A percentile compares a stretch with the other conserved stretches of the same genome.
These are phyloP conservation scores for Brevipalpus yothersi DNA, from an alignment of 1,140 invertebrate genomes.

Conservation along the genomic window DNA sequence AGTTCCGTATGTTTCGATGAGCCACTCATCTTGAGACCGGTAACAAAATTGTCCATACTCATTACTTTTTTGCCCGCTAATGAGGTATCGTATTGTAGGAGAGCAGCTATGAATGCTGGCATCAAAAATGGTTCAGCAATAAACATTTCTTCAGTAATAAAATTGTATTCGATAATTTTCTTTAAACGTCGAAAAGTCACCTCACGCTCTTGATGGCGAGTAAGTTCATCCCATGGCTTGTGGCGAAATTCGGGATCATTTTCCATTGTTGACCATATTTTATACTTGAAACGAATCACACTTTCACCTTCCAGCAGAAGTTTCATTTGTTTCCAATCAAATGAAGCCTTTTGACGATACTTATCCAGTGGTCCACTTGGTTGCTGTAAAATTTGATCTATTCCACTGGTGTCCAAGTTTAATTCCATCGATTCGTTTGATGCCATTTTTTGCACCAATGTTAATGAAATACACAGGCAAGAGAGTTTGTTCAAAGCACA, in stretches of 20 bases:
- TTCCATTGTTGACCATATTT: slow-evolving; percentile 36
- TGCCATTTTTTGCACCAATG: too few relatives aligned
- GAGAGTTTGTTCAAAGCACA: too few relatives aligned
- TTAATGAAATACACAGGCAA: too few relatives aligned
- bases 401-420: background rate
- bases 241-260: slow-evolving; percentile 47
- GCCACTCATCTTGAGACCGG: slow-evolving; percentile 35
- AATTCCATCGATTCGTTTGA: too few relatives aligned
- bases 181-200: slow-evolving; percentile 32
- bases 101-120: slow-evolving; percentile 19
- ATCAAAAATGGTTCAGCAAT: slow-evolving; percentile 20
- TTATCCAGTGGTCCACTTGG: slow-evolving; percentile 34
- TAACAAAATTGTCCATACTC: slow-evolving; percentile 10
- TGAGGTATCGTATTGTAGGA: slow-evolving; percentile 43
- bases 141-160: slow-evolving; percentile 31
- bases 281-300: slow-evolving; percentile 40
- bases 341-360: slow-evolving; percentile 42
- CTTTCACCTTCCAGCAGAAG: slow-evolving; percentile 42
- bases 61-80: slow-evolving; percentile 34
- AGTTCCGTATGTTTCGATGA: slow-evolving; percentile 45
- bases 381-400: background rate
- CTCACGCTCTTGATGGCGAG: slow-evolving; percentile 38
- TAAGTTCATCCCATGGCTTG: slow-evolving; percentile 24
- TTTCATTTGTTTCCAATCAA: slow-evolving; percentile 51
- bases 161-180: slow-evolving; percentile 33